Percentiles rank a stretch among this genome's conserved stretches.
phyloP scores from a whole-genome alignment of 2,113 vertebrate genomes.

The Guaruba guarouba region DNA sequence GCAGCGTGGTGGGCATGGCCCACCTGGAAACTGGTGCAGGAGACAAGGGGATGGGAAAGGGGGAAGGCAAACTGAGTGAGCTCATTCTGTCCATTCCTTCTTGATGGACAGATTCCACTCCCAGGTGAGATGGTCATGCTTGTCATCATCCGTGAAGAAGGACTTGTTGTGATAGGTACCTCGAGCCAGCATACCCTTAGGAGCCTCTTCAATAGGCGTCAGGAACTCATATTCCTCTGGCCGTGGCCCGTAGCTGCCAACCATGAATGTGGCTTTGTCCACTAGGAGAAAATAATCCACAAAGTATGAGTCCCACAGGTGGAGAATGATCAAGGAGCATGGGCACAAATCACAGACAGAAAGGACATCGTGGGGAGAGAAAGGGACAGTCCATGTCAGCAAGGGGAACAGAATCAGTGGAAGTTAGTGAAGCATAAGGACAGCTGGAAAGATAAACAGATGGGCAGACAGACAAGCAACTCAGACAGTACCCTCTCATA shows the following conservation, averaged over 20 bases:
- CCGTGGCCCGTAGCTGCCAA: constrained; percentile 83
- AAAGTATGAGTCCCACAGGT: background rate
- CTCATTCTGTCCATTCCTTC: constrained; percentile 83
- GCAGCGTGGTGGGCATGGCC: background rate
- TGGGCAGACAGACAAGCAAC: background rate
- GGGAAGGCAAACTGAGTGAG: background rate
- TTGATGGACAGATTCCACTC: constrained; percentile 85
- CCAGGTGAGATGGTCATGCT: constrained; percentile 83
- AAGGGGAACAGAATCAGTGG: background rate
- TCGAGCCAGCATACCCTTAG: constrained; percentile 79
- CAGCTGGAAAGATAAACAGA: background rate
- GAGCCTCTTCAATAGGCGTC: constrained; percentile 79
- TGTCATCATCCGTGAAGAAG: constrained; percentile 84
- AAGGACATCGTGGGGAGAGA: background rate
- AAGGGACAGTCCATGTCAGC: background rate
- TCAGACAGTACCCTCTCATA: background rate
- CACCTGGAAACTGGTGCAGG: constrained; percentile 53
- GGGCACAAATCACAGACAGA: background rate
- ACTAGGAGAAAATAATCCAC: constrained; percentile 66
- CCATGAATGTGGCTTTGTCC: constrained; percentile 83
- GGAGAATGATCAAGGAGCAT: background rate
- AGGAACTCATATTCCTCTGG: constrained; percentile 81
- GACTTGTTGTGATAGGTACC: constrained; percentile 83
- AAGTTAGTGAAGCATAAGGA: background rate
- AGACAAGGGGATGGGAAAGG: background rate